Evolutionary conservation across 2,888 invertebrate species (phyloP), one percentile per base, ranked within the genome.

Genomic region (Eumerus sabulonum): DNA sequence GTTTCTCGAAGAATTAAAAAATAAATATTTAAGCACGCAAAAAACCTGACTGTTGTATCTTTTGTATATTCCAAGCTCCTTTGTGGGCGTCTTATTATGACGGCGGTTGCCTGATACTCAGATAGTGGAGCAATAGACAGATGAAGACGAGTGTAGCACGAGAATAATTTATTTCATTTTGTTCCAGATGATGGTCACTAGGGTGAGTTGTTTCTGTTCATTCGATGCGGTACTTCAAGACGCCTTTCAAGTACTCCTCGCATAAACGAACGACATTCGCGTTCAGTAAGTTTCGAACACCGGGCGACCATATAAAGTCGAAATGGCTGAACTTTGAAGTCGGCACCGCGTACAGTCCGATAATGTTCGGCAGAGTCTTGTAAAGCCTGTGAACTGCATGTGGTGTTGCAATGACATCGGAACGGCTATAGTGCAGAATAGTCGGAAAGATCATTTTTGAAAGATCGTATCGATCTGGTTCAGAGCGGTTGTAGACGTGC

Each of bases 341-440:
- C 0, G 76, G 70, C 50, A 87, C 84, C 13, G 84, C 84, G 62
- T 85, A 82, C 0, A 87, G 85, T 11, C 86, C 85, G 0, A 83
- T 71, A 9, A 85, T 84, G 0, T 82, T 63, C 1, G 45, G 53
- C 82, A 87, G 82, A 16, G 63, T 82, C 9, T 86, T 83, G 62
- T 87, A 86, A 1, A 87, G 85, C 1, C 72, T 70, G 35, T 86
- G 86, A 1, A 87, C 86, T 0, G 85, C 86, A 0, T 71, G 81
- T 3, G 86, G 84, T 2, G 86, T 85, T 67, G 88, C 87, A 44
- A 87, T 72, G 1, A 85, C 85, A 83, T 87, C 87, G 0, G 85
- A 85, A 35, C 84, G 84, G 0, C 86, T 85, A 57, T 86, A 87
- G 63, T 87, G 86, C 13, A 87, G 42, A 27, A 86, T 73, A 0